Evolutionary conservation across 2,113 vertebrate species (phyloP), one percentile per base, ranked within the genome.

Genomic region (Malurus elegans): DNA sequence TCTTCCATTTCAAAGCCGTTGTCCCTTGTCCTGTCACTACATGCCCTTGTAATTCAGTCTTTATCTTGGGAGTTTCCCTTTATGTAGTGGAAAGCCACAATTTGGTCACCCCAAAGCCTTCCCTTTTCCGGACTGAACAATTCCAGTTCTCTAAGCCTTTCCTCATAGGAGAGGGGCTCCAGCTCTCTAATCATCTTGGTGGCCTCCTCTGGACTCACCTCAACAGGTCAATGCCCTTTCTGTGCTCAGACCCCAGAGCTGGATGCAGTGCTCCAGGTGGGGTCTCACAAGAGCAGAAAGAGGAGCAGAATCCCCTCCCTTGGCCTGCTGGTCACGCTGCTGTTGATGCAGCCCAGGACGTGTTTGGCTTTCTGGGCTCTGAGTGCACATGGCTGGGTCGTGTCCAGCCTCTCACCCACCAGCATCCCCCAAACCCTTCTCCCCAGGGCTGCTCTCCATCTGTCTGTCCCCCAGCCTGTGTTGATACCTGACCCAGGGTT

Each of bases 261-360:
- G 36, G 36, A 26, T 50, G n/a, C 31, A 51, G 4, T 14, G 8
- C 21, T 51, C 11, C 32, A 32, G 36, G 26, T 36, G 17, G 36
- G 25, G 4, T 18, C 32, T 12, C 36, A 44, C 11, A 13, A 36
- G 53, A 60, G 26, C 3, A 50, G 36, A 58, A 13, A 36, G 53
- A 66, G 18, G 18, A 25, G 11, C 14, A 31, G 42, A 69, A 78
- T 32, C 12, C 8, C 9, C 18, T 79, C n/a, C 14, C 23, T 60
- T 0, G 0, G 2, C 26, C 36, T 58, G 32, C 38, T 66, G 51
- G 5, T 19, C 9, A 38, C 0, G 0, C 36, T 50, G 26, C 5
- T 45, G 24, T 73, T 24, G 17, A 29, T 28, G 12, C 45, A 58
- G 45, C 18, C 45, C 60, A 60, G 60, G 12, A 38, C 6, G 9